These are phyloP conservation scores for Platyscapa corneri DNA, from an alignment of 1,140 invertebrate species.

Conservation along the genomic window DNA sequence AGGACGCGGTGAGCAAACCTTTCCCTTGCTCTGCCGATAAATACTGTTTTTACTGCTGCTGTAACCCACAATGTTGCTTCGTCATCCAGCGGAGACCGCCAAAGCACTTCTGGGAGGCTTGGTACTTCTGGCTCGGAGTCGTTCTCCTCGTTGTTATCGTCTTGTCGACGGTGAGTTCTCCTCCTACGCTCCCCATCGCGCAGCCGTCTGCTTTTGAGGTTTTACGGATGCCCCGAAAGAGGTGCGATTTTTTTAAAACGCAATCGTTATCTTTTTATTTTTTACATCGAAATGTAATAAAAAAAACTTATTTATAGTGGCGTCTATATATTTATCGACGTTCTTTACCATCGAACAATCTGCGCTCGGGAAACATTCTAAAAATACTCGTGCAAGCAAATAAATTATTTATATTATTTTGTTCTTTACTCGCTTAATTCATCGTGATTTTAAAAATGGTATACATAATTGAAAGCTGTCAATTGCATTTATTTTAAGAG, in stretches of 20 bases:
- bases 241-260: not conserved
- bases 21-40: conserved; percentile 60
- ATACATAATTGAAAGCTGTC: not conserved
- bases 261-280: not conserved
- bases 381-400: not conserved
- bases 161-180: conserved; percentile 61
- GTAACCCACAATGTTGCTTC: conserved; percentile 64
- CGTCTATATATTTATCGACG: not conserved
- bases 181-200: not conserved
- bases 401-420: not conserved
- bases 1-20: conserved; percentile 48
- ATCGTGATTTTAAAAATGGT: not conserved
- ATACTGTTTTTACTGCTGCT: conserved; percentile 63
- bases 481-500: not conserved
- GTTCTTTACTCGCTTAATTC: not conserved
- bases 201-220: not conserved
- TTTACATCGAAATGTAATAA: not conserved
- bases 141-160: conserved; percentile 63
- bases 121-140: conserved; percentile 69
- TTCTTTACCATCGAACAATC: not conserved
- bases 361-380: not conserved
- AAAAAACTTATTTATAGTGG: not conserved
- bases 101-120: conserved; percentile 67
- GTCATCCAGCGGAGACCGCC: conserved; percentile 62
- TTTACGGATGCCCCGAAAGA: not conserved